Evolutionary conservation across 2,797 vertebrate genomes (phyloP), one percentile per base, ranked within the genome.

Genomic region (Scolopax rusticola): DNA sequence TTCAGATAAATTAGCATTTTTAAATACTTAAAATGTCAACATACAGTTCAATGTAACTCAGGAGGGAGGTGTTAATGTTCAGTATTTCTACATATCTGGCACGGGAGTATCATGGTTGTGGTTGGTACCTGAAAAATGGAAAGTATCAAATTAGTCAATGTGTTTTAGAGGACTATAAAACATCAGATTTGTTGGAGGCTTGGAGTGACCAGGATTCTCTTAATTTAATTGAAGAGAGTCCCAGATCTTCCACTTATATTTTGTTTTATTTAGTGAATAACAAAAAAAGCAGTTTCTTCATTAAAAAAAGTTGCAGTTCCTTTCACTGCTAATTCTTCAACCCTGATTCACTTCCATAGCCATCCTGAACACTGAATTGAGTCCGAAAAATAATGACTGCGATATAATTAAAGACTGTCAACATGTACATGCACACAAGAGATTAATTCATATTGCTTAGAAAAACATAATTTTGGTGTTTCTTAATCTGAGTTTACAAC

Each of bases 401-500:
- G 32, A 32, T 71, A 67, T 57, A 53, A 69, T 68, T 93, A 67
- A 93, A 54, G 20, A 33, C 63, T 85, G 21, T 63, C 71, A 89
- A 40, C 40, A 36, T 32, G 30, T 74, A 21, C 13, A 80, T 54
- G 20, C 1, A 5, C 24, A 54, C 12, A 78, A 50, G 90, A 67
- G 15, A 60, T 56, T 54, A 63, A 74, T 70, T 93, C 18, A 85
- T 17, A 77, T 45, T 67, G 20, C 32, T 81, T 36, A 87, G 19
- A 76, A 84, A 89, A 83, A 54, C 15, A 33, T 33, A 21, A 48
- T 71, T 85, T 61, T 77, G 12, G 6, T 80, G 14, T 83, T 93
- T 92, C 56, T 89, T 77, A 43, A 77, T 82, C 71, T 91, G 38
- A 75, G 38, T 53, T 77, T 77, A 28, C 19, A 80, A 20, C 75